Conservation (phyloP, 92 coral and sea anemone genomes). For the Porites cylindrica region DNA sequence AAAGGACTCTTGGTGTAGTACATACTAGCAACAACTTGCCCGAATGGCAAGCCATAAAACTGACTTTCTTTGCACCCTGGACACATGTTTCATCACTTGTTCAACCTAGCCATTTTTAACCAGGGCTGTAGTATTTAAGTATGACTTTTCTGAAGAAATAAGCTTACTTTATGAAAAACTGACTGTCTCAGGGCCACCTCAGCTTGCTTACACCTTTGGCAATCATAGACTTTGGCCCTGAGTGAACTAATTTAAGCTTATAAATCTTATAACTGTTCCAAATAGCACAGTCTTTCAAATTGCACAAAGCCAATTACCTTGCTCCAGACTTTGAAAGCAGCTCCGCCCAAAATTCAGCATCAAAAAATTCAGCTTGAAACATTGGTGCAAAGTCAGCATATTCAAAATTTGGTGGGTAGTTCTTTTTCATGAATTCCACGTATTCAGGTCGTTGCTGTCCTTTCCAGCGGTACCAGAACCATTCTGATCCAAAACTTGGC, state of each 20-base stretch:
- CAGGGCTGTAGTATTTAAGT: too few relatives aligned
- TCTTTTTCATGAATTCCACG: conserved; percentile 83
- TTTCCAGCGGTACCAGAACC: conserved; percentile 92
- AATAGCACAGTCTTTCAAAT: background rate
- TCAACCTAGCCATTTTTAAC: too few relatives aligned
- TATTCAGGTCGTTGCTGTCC: conserved; percentile 54
- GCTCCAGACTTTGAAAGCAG: conserved; percentile 90
- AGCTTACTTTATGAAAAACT: too few relatives aligned
- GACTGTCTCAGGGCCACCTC: too few relatives aligned
- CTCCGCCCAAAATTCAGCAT: conserved; percentile 87
- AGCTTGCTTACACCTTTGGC: too few relatives aligned
- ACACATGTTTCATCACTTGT: too few relatives aligned
- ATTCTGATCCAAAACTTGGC: conserved; percentile 86
- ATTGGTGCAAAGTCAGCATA: conserved; percentile 94
- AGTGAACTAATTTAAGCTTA: background rate
- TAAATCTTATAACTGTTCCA: background rate
- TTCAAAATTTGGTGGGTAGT: conserved; percentile 80
- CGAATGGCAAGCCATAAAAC: too few relatives aligned
- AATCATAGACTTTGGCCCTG: background rate
- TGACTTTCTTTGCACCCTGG: too few relatives aligned
- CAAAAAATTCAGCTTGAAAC: conserved; percentile 89
- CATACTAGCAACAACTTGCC: too few relatives aligned
- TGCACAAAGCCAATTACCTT: conserved; percentile 39
- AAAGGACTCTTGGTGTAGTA: too few relatives aligned
- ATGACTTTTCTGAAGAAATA: too few relatives aligned